A percentile compares a stretch with the other conserved stretches of the same genome.
These are phyloP conservation scores for Alethe diademata DNA, from an alignment of 2,113 vertebrate genomes.

Conservation along the genomic window DNA sequence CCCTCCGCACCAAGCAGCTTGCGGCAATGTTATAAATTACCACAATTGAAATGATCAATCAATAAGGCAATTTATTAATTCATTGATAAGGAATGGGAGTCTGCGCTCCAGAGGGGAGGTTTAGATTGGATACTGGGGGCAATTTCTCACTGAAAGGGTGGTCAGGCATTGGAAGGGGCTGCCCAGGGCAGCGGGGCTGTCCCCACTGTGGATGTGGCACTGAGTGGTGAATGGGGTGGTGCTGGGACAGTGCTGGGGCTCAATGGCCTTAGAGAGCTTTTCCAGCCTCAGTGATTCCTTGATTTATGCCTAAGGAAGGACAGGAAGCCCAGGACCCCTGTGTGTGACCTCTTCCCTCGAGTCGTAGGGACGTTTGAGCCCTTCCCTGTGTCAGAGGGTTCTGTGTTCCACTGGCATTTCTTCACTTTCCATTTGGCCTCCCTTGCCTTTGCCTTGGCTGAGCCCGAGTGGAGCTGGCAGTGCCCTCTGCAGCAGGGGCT, in stretches of 20 bases:
- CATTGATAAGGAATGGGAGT: too few species aligned
- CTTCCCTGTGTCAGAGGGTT: not conserved
- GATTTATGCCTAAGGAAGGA: not conserved
- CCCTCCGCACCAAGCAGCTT: too few species aligned
- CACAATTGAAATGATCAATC: too few species aligned
- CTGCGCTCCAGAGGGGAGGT: too few species aligned
- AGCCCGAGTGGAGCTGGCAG: not conserved
- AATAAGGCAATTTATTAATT: too few species aligned
- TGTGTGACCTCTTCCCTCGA: not conserved
- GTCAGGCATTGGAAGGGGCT: not conserved
- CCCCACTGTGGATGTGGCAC: not conserved
- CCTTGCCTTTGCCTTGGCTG: not conserved
- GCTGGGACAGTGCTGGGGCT: not conserved
- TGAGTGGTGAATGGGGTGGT: not conserved
- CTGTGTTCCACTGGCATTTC: not conserved
- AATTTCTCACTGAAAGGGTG: not conserved
- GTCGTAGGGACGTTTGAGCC: not conserved
- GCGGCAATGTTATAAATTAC: too few species aligned
- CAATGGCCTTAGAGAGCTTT: accelerated
- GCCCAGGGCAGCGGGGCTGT: not conserved
- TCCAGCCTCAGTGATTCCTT: not conserved
- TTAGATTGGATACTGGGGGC: too few species aligned
- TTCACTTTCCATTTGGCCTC: not conserved
- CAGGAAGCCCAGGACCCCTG: not conserved
- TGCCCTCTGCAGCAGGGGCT: not conserved